These are phyloP conservation scores for Aegypius monachus DNA, from an alignment of 2,113 vertebrate species.

Conservation along the genomic window DNA sequence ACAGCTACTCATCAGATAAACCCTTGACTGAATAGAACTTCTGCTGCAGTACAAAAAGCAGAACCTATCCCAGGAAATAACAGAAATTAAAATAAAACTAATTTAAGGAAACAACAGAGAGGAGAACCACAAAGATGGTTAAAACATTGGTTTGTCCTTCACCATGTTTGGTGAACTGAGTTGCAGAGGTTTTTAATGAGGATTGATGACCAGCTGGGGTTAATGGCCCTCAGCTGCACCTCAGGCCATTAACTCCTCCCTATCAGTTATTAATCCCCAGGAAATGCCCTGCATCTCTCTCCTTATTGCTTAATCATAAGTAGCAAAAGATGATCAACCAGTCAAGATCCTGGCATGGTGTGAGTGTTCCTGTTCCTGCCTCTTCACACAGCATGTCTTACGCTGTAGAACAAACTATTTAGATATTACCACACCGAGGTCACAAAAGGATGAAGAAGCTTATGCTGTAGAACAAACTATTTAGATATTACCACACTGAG, in stretches of 20 bases:
- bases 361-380: background rate
- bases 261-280: constrained; percentile 48
- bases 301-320: constrained; percentile 35
- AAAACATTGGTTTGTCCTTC: constrained; percentile 31
- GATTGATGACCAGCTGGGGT: constrained; percentile 51
- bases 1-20: background rate
- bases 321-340: constrained; percentile 8
- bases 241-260: constrained; percentile 59
- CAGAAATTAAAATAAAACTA: background rate
- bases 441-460: background rate
- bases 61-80: background rate
- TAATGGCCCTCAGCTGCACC: constrained; percentile 52
- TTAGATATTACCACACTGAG: background rate
- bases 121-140: background rate
- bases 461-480: background rate
- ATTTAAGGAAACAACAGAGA: background rate
- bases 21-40: background rate
- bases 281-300: constrained; percentile 11
- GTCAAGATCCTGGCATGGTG: background rate
- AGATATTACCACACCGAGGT: background rate
- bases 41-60: background rate
- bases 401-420: background rate
- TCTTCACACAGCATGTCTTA: background rate
- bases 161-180: background rate
- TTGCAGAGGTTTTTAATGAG: constrained; percentile 51